Base-by-base conservation (phyloP, 1,140 invertebrate species). In the Brachionus manjavacas region DNA sequence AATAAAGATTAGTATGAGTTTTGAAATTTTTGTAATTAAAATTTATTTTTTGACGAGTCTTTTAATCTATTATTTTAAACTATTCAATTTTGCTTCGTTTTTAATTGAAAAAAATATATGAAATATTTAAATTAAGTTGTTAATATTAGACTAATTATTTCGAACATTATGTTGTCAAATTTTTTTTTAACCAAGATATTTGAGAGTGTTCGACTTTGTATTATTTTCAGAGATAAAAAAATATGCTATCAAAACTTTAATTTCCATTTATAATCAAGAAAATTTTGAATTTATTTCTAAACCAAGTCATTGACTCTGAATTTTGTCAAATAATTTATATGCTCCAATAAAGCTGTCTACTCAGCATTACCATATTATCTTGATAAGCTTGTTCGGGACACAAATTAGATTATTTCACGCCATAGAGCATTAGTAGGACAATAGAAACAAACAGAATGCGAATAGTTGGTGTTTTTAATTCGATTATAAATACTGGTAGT, bases 351-450 rank as follows among this genome's bases (percentile, higher is more conserved):
- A 39, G 31, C 39, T 68, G 25, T 31, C 66, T 68, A 31, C 66
- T 31, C 9, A 16, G n/a, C 11, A 28, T 68, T 60, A 60, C 8
- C 52, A 60, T 68, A 39, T 68, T 31, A 68, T 68, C 66, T 68
- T 28, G 66, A 68, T 68, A 68, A 60, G 52, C 52, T 60, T 68
- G 66, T 68, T 31, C 6, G 23, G 4, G n/a, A 4, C 31, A n/a
- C 66, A 28, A 68, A 31, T 68, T 68, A 68, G 66, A 68, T 68
- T 68, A 68, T 68, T 68, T 68, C 66, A 28, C 25, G 25, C 66
- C 66, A 68, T 31, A 68, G 31, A 68, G 66, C 66, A 31, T 68
- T 68, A 68, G 25, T 14, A 28, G 31, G n/a, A 39, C 70, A 41
- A 41, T 74, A 41, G 35, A 41, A 74, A 74, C 12, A 74, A 6